Evolutionary conservation across 2,888 invertebrate genomes (phyloP).

Genomic region (Drosophila lutescens): DNA sequence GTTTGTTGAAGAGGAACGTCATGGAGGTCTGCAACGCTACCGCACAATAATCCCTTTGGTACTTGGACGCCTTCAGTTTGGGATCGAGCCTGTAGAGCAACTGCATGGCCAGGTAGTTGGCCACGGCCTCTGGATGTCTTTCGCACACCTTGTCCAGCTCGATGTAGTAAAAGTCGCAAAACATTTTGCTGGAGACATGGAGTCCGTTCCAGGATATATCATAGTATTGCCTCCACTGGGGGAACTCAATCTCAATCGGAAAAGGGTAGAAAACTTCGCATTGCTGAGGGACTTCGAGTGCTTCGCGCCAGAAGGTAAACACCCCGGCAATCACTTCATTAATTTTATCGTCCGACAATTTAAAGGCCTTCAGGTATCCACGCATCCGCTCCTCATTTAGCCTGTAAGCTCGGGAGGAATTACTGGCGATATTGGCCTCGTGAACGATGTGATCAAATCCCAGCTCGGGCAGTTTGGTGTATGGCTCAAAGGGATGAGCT

Average conservation of each 20-base stretch:
- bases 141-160: slow-evolving; percentile 67
- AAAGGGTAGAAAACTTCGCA: slow-evolving; percentile 42
- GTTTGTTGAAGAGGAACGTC: slow-evolving; percentile 65
- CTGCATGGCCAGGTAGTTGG: slow-evolving; percentile 81
- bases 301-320: slow-evolving; percentile 74
- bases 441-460: slow-evolving; percentile 79
- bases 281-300: slow-evolving; percentile 47
- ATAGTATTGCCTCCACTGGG: slow-evolving; percentile 67
- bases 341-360: slow-evolving; percentile 57
- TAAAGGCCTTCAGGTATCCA: slow-evolving; percentile 66
- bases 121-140: slow-evolving; percentile 68
- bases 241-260: slow-evolving; percentile 20
- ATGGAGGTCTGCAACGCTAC: slow-evolving; percentile 44
- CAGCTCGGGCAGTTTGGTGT: slow-evolving; percentile 73
- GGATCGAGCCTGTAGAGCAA: slow-evolving; percentile 76
- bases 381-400: slow-evolving; percentile 77
- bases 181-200: slow-evolving; percentile 31
- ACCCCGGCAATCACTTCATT: slow-evolving; percentile 60
- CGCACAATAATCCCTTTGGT: slow-evolving; percentile 71
- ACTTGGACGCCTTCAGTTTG: slow-evolving; percentile 60
- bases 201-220: slow-evolving; percentile 74
- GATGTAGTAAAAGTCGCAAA: slow-evolving; percentile 69
- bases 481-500: slow-evolving; percentile 75
- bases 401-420: slow-evolving; percentile 68
- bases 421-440: slow-evolving; percentile 74